These are phyloP conservation scores for Hyla sarda DNA, from an alignment of 2,113 vertebrate species.

Conservation along the genomic window DNA sequence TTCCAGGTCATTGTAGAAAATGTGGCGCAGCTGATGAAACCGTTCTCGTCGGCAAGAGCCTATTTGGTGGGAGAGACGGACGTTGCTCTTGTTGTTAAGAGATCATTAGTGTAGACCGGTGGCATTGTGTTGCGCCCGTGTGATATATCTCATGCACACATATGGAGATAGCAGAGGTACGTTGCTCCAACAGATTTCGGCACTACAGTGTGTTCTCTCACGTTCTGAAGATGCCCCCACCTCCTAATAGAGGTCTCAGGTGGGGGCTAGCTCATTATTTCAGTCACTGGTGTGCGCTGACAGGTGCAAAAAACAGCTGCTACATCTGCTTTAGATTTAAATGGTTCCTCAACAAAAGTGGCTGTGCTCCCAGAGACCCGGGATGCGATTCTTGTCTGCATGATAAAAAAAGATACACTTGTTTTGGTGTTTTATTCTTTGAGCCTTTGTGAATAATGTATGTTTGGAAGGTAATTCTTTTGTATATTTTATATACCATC, in stretches of 20 bases:
- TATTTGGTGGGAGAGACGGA: not conserved
- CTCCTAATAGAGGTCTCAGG: not conserved
- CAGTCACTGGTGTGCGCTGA: conserved; percentile 29
- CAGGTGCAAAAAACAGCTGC: conserved; percentile 43
- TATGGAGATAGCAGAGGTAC: not conserved
- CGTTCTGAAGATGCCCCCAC: not conserved
- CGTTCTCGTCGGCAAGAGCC: not conserved
- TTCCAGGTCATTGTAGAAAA: not conserved
- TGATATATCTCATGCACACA: conserved; percentile 6
- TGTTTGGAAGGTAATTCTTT: not conserved
- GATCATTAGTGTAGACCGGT: not conserved
- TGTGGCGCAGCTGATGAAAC: not conserved
- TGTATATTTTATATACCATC: not conserved
- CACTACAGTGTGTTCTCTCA: not conserved
- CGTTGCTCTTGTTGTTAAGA: not conserved
- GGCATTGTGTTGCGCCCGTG: not conserved
- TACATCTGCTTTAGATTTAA: conserved; percentile 45
- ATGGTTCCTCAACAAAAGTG: conserved; percentile 43
- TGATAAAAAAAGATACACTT: conserved; percentile 6
- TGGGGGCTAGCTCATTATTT: conserved; percentile 31
- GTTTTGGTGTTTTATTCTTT: not conserved
- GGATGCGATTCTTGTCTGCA: conserved; percentile 8
- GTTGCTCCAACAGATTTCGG: not conserved
- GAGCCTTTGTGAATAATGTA: not conserved
- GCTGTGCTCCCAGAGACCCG: conserved; percentile 2